phyloP scores from a whole-genome alignment of 2,113 vertebrate species.

The Rhombomys opimus region DNA sequence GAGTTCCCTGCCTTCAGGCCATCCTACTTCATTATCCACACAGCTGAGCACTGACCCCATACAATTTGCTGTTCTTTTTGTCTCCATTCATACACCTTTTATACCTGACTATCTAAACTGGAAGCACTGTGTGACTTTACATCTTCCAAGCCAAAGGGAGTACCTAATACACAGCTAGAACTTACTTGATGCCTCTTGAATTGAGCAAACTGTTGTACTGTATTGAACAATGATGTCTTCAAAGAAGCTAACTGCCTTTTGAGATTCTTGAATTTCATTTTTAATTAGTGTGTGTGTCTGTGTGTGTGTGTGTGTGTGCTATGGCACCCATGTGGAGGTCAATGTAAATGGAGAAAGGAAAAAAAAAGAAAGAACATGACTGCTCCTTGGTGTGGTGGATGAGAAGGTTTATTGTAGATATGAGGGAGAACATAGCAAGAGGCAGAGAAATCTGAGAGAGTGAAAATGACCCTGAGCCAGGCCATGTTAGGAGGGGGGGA shows the following conservation, averaged over 20 bases:
- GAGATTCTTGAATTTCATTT: not conserved
- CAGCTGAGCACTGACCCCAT: not conserved
- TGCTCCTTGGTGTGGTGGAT: not conserved
- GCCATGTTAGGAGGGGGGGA: not conserved
- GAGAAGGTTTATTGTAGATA: not conserved
- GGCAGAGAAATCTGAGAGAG: not conserved
- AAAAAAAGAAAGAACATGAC: not conserved
- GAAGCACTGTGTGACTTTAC: not conserved
- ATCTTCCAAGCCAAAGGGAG: not conserved
- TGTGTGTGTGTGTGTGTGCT: not conserved
- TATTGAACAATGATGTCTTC: not conserved
- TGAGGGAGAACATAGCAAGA: not conserved
- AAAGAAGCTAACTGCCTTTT: not conserved
- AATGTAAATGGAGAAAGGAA: not conserved
- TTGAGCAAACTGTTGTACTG: not conserved
- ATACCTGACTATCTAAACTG: not conserved
- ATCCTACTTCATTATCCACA: not conserved
- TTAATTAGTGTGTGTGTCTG: not conserved
- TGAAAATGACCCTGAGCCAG: not conserved
- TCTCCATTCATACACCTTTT: not conserved
- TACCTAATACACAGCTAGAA: not conserved
- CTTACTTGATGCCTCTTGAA: constrained; percentile 1
- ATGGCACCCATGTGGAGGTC: not conserved
- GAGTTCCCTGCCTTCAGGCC: not conserved
- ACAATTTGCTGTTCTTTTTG: not conserved